Percentiles rank a stretch among this genome's conserved stretches.
These are phyloP conservation scores for Austrolebias charrua DNA, from an alignment of 2,797 vertebrate species.

Conservation along the genomic window DNA sequence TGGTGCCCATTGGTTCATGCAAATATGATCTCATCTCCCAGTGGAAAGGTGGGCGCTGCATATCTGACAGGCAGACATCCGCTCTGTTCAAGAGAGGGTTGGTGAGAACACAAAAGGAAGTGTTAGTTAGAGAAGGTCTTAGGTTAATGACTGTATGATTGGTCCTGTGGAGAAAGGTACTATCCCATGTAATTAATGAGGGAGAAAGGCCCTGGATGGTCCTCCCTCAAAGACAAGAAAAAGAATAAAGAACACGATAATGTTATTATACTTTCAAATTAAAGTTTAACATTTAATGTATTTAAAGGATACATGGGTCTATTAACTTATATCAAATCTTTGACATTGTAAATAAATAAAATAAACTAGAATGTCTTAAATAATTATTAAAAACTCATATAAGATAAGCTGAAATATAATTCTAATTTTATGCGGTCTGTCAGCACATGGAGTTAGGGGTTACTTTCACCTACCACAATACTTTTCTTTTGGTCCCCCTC, in stretches of 20 bases:
- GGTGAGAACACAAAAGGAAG: constrained; percentile 44
- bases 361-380: no score
- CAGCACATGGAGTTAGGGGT: no score
- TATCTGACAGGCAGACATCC: constrained; percentile 57
- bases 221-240: constrained; percentile 57
- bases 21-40: constrained; percentile 54
- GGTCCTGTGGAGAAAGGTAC: constrained; percentile 67
- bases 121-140: constrained; percentile 51
- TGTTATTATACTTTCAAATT: background rate
- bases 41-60: constrained; percentile 34
- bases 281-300: constrained; percentile 4
- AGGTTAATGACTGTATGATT: constrained; percentile 75
- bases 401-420: no score
- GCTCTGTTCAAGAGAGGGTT: constrained; percentile 35
- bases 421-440: no score
- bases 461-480: no score
- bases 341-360: constrained; percentile 3
- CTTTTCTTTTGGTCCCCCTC: no score
- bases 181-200: constrained; percentile 68
- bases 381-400: no score
- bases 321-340: constrained; percentile 3
- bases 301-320: background rate
- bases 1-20: constrained; percentile 41
- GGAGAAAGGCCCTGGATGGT: constrained; percentile 29
- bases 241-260: background rate